These are phyloP conservation scores for Lasioglossum malachurum DNA, from an alignment of 2,888 invertebrate species.

Conservation along the genomic window DNA sequence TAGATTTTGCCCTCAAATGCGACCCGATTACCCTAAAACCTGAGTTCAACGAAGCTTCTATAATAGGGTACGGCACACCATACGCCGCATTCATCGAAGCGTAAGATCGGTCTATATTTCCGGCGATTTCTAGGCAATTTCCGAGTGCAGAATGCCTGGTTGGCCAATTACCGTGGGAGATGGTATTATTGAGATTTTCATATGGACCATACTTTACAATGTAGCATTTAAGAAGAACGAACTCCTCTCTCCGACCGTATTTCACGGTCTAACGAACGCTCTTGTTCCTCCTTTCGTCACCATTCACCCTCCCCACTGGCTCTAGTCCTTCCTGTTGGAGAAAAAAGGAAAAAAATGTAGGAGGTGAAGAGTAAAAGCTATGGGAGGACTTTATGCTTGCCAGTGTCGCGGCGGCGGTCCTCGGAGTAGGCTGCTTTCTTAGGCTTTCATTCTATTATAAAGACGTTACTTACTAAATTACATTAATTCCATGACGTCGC, in stretches of 20 bases:
- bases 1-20: background rate
- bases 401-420: conserved; percentile 45
- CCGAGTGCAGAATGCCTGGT: conserved; percentile 58
- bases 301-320: background rate
- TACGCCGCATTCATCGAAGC: conserved; percentile 47
- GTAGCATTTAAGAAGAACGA: conserved; percentile 47
- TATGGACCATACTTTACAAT: conserved; percentile 40
- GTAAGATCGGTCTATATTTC: conserved; percentile 68
- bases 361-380: conserved; percentile 24
- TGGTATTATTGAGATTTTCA: conserved; percentile 63
- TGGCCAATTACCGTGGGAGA: conserved; percentile 58
- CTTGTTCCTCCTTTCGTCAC: conserved; percentile 6
- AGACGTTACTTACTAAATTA: conserved; percentile 65
- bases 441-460: conserved; percentile 60
- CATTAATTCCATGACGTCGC: conserved; percentile 50
- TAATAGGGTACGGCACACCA: conserved; percentile 61
- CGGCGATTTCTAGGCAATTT: conserved; percentile 69
- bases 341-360: background rate
- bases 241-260: conserved; percentile 29
- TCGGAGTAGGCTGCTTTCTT: conserved; percentile 41
- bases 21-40: conserved; percentile 15
- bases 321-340: conserved; percentile 5
- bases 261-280: conserved; percentile 50
- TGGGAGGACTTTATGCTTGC: conserved; percentile 25
- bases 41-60: conserved; percentile 44